Conservation (phyloP, 2,888 invertebrate genomes). For the Aphodius sticticus region DNA sequence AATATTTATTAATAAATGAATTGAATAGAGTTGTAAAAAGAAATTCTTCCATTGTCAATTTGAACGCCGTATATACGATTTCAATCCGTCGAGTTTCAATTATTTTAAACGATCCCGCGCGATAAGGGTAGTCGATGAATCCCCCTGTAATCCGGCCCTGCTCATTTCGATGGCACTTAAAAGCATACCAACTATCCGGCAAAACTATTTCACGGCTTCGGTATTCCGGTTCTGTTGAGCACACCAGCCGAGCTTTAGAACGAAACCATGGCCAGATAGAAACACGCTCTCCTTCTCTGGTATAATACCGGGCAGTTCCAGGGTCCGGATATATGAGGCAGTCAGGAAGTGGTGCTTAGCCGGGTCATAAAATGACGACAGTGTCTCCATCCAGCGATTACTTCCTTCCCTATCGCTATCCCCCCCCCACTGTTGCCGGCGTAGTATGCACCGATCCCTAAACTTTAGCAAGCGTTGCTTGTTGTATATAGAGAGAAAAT, state of each 20-base stretch:
- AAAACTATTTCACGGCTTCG: conserved; percentile 23
- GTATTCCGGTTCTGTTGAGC: conserved; percentile 24
- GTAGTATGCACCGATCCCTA: background rate
- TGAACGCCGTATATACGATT: too few relatives aligned
- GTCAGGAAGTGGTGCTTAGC: conserved; percentile 46
- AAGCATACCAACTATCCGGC: conserved; percentile 15
- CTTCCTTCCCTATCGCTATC: conserved; percentile 44
- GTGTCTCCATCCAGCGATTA: conserved; percentile 46
- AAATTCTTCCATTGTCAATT: too few relatives aligned
- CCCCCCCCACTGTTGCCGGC: background rate
- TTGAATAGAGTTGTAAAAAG: too few relatives aligned
- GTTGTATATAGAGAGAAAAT: background rate
- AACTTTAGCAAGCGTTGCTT: background rate
- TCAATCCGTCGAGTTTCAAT: background rate
- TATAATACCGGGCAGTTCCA: conserved; percentile 32
- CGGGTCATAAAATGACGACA: conserved; percentile 48
- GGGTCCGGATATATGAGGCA: conserved; percentile 42
- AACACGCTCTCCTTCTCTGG: conserved; percentile 23
- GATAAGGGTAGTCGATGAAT: background rate
- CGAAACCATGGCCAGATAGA: background rate
- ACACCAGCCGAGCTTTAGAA: background rate
- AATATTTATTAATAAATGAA: too few relatives aligned
- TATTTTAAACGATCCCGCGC: background rate
- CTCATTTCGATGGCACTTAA: background rate
- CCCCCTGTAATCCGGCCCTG: background rate